Conservation (phyloP, 1,140 invertebrate genomes). For the Procambarus virginalis region DNA sequence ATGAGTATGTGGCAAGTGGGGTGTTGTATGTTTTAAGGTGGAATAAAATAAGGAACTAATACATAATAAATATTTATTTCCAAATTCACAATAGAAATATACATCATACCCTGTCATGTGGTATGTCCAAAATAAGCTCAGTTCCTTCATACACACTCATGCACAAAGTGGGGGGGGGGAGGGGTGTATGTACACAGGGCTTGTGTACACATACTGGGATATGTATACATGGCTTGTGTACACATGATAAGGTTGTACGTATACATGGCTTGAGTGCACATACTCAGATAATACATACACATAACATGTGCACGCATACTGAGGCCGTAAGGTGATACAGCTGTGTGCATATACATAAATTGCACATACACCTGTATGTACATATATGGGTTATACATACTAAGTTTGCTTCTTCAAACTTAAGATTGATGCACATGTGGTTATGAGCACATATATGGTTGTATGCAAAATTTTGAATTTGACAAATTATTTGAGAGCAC, state of each 20-base stretch:
- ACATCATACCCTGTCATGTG: conserved; percentile 57
- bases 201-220: background rate
- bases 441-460: background rate
- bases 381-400: background rate
- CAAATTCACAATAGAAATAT: conserved; percentile 68
- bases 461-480: background rate
- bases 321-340: background rate
- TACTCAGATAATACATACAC: background rate
- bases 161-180: conserved; percentile 25
- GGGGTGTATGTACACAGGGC: conserved; percentile 5
- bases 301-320: background rate
- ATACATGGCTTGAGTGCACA: background rate
- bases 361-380: background rate
- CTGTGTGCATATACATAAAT: background rate
- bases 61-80: conserved; percentile 68
- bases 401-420: background rate
- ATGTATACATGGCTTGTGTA: background rate
- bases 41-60: conserved; percentile 18
- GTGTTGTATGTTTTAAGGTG: no score
- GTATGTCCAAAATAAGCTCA: conserved; percentile 62
- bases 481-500: background rate
- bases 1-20: no score
- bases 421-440: background rate
- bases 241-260: background rate
- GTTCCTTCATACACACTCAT: conserved; percentile 27